phyloP scores from a whole-genome alignment of 2,888 invertebrate genomes.

The Diploptera punctata region DNA sequence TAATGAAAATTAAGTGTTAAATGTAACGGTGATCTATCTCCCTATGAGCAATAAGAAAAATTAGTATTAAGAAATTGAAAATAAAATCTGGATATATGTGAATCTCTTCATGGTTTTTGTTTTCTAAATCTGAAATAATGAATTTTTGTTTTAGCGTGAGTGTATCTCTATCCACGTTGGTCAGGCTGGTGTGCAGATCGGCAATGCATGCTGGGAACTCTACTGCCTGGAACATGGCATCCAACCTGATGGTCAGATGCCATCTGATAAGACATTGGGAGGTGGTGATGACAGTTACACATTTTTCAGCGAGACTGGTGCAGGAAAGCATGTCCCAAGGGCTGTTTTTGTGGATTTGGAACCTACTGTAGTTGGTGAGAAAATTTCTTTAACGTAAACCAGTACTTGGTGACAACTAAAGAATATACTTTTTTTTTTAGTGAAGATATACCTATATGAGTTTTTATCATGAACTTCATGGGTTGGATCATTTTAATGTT shows the following conservation, averaged over 20 bases:
- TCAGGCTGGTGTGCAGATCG: constrained; percentile 55
- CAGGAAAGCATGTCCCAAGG: constrained; percentile 94
- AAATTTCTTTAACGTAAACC: background rate
- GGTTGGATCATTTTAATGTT: too few relatives aligned
- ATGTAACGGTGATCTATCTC: too few relatives aligned
- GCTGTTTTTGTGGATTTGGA: constrained; percentile 96
- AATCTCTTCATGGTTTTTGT: too few relatives aligned
- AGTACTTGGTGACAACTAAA: too few relatives aligned
- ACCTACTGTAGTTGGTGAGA: constrained; percentile 86
- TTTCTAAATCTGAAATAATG: too few relatives aligned
- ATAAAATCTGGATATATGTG: too few relatives aligned
- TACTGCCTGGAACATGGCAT: constrained; percentile 55
- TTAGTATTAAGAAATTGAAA: too few relatives aligned
- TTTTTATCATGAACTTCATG: too few relatives aligned
- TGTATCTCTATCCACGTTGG: constrained; percentile 58
- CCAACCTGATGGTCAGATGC: constrained; percentile 60
- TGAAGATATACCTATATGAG: too few relatives aligned
- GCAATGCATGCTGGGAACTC: constrained; percentile 53
- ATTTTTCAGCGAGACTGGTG: constrained; percentile 92
- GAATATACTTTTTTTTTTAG: too few relatives aligned
- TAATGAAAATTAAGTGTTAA: too few relatives aligned
- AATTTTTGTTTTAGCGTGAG: constrained; percentile 53
- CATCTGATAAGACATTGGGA: constrained; percentile 80
- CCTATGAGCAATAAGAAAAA: too few relatives aligned
- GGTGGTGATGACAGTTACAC: constrained; percentile 95